Base-by-base conservation (phyloP, 2,113 vertebrate genomes). In the Apistogramma diplotaenia region DNA sequence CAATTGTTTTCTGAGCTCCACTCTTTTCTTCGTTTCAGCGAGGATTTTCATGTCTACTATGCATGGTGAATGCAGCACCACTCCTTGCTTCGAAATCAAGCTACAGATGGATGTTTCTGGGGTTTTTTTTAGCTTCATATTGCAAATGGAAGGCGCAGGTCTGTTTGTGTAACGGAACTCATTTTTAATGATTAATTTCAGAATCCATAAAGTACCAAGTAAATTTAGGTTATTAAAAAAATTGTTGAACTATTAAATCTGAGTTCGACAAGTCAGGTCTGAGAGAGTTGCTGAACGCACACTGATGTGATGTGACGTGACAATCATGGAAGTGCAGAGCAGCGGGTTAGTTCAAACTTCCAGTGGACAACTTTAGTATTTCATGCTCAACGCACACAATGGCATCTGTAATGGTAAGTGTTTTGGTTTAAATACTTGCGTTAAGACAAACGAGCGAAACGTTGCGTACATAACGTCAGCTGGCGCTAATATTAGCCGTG, bases 351-450 rank as follows among this genome's bases (percentile, higher is more conserved):
- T 16, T 60, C 29, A 82, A 86, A 78, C 78, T 54, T 86, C 27
- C 9, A 21, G 16, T 10, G 25, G 40, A 75, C 31, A 49, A 23
- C 27, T 8, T 33, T 33, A 11, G 4, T n/a, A 56, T 1, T 62
- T 12, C 15, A n/a, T 12, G 8, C 5, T 3, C 35, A 49, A 55
- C 4, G 23, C 23, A 27, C 16, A 15, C 15, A 15, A 95, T 95
- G 95, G 93, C 94, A 25, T 95, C 94, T 77, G 93, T 95, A 62
- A 31, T 94, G 94, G 95, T 95, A 78, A 93, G 94, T 83, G 3
- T 11, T 16, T 5, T 16, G 25, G 1, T 67, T 56, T 31, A 16
- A 11, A 33, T 6, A 3, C n/a, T 7, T 56, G 19, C 0, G 2
- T 4, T 21, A 29, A 5, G 8, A 6, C 11, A 6, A 8, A 59